Evolutionary conservation across 1,140 invertebrate species (phyloP).

Genomic region (Goniozus legneri): DNA sequence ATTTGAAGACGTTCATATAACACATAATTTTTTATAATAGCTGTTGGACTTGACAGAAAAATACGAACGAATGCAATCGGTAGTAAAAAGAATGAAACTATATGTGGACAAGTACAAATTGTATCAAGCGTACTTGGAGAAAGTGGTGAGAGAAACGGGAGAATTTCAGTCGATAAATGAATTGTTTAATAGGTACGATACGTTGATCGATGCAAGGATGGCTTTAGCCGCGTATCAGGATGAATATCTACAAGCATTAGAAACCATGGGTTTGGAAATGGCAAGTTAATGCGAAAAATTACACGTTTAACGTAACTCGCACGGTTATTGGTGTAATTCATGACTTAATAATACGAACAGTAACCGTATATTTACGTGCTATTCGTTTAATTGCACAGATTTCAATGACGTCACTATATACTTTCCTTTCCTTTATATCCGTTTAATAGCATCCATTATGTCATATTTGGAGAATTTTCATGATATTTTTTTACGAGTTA

Average conservation of each 20-base stretch:
- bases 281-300: conserved; percentile 18
- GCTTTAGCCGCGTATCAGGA: conserved; percentile 36
- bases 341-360: too few species aligned
- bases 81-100: conserved; percentile 54
- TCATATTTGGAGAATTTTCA: too few species aligned
- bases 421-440: too few species aligned
- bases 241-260: conserved; percentile 33
- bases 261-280: conserved; percentile 34
- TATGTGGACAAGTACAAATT: conserved; percentile 55
- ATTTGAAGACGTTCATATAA: neutral
- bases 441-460: too few species aligned
- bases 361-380: too few species aligned
- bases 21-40: too few species aligned
- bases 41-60: conserved; percentile 33
- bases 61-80: conserved; percentile 47
- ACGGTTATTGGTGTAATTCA: too few species aligned
- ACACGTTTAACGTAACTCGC: neutral
- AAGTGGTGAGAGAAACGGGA: conserved; percentile 51
- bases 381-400: too few species aligned
- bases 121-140: conserved; percentile 58
- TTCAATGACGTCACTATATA: too few species aligned
- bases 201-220: conserved; percentile 42
- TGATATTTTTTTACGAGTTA: too few species aligned
- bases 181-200: conserved; percentile 60
- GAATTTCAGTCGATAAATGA: conserved; percentile 57